Base-by-base conservation (phyloP, 2,888 invertebrate genomes). In the Eupithecia centaureata region DNA sequence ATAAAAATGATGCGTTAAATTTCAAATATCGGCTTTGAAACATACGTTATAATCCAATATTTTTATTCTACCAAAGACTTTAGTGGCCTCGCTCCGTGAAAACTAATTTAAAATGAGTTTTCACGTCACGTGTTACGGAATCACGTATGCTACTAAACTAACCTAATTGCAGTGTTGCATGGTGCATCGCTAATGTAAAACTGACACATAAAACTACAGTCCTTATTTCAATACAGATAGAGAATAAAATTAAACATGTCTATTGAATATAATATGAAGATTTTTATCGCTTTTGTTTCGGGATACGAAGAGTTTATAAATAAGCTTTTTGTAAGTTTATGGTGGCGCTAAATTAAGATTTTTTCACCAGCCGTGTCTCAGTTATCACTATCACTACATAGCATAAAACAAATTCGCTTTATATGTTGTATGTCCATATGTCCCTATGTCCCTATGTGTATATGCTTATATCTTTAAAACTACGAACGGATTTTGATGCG, bases 141-240 rank as follows among this genome's bases (percentile, higher is more conserved):
- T 79, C 86, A 82, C 84, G 86, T 82, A 64, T 65, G 70, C 76
- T 71, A 73, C 70, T 76, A 51, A 51, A 22, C 51, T 52, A 52
- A 52, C 79, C 80, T 88, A 88, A 88, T 87, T 47, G 47, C 47
- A 47, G 47, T 10, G 47, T 0, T 87, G 86, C 81, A 82, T 28
- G 51, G 56, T 77, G 86, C 86, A 86, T 88, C 71, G 68, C 58
- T 76, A 85, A 84, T 86, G 61, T 54, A 51, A 60, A 27, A 51
- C 58, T 64, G 64, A 67, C 57, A 64, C 61, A 57, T 13, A 8
- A 0, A n/a, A 54, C n/a, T 60, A 2, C 51, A 18, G 32, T 18
- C 52, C 13, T 54, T 71, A 67, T 65, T 25, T 28, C 25, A 13
- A 12, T 2, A 22, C 52, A 7, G 0, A 18, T 65, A 71, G 25